phyloP scores from a whole-genome alignment of 2,113 vertebrate genomes.

The Benitochromis conjunctus region DNA sequence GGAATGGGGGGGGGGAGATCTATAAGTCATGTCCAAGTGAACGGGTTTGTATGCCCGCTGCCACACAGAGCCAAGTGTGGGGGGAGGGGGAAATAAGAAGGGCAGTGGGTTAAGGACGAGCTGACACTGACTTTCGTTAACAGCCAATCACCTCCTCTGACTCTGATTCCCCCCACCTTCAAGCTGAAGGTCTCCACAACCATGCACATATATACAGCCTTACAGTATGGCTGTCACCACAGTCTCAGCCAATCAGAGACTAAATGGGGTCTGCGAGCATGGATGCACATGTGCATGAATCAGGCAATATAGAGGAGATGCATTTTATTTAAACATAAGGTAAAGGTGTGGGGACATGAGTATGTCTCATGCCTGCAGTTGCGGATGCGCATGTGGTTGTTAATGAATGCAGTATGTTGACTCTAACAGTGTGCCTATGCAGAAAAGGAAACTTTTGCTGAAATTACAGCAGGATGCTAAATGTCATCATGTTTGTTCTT shows the following conservation, averaged over 20 bases:
- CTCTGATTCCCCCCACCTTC: conserved; percentile 25
- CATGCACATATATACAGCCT: background rate
- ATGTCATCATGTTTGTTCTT: background rate
- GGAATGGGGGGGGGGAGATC: background rate
- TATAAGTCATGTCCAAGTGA: background rate
- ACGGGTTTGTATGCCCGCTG: background rate
- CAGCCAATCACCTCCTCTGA: conserved; percentile 50
- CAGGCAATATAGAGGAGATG: background rate
- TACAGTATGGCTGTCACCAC: conserved; percentile 2
- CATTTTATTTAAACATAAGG: background rate
- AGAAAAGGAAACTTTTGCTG: background rate
- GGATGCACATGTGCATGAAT: background rate
- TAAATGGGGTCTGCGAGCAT: background rate
- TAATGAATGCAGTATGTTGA: background rate
- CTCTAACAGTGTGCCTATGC: background rate
- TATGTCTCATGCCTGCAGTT: background rate
- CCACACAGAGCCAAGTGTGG: background rate
- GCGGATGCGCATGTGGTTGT: background rate
- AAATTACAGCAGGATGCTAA: conserved; percentile 1
- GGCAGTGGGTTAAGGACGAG: conserved; percentile 68
- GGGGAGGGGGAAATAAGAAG: conserved; percentile 33
- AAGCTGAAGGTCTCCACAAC: conserved; percentile 7
- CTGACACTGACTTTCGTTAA: conserved; percentile 52
- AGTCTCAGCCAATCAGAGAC: background rate
- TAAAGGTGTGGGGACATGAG: background rate